Conservation (phyloP, 2,797 vertebrate species). For the Arctocebus calabarensis region DNA sequence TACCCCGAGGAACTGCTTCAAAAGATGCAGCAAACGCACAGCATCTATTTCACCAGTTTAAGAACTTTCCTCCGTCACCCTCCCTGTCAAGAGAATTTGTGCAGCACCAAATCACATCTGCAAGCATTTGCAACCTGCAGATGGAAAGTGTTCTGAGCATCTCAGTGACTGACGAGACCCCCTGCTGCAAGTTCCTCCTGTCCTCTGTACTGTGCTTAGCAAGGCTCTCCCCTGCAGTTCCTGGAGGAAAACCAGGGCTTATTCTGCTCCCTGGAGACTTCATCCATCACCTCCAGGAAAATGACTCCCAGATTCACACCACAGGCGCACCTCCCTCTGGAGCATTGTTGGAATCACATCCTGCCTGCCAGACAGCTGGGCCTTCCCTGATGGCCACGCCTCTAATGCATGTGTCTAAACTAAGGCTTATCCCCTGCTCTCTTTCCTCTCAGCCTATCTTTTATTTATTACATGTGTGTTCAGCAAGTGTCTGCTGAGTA, state of each 20-base stretch:
- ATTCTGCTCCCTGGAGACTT: background rate
- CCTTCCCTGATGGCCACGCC: background rate
- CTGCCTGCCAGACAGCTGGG: background rate
- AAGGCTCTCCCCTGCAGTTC: background rate
- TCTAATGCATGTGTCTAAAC: background rate
- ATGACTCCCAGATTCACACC: background rate
- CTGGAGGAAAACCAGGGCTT: background rate
- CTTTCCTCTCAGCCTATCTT: background rate
- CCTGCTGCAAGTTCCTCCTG: background rate
- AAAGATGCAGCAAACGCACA: background rate
- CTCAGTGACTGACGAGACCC: background rate
- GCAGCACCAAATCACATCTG: slow-evolving; percentile 32
- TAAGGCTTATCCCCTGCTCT: background rate
- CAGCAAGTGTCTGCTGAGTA: background rate
- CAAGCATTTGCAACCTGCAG: slow-evolving; percentile 16
- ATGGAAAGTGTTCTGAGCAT: slow-evolving; percentile 4
- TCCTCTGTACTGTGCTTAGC: background rate
- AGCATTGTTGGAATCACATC: background rate
- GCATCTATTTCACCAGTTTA: background rate
- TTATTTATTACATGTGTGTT: background rate
- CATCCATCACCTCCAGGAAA: slow-evolving; percentile 53
- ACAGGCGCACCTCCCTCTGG: background rate
- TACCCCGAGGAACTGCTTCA: background rate
- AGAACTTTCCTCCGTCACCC: background rate
- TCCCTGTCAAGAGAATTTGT: background rate